Base-by-base conservation (phyloP, 2,888 invertebrate species). In the Phanerotoma sp. region DNA sequence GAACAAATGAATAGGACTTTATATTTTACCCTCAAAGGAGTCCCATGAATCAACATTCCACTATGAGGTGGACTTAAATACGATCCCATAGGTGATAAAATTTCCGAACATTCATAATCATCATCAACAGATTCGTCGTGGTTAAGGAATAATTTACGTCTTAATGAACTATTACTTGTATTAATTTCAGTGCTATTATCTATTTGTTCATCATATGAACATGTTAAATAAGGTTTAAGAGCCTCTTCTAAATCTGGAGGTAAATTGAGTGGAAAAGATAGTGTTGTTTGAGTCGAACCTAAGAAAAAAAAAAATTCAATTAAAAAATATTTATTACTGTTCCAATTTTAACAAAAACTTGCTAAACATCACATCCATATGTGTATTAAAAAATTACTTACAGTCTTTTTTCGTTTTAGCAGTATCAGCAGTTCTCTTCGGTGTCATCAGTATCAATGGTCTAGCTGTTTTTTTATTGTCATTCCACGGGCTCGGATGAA, bases 281-380 rank as follows among this genome's bases (percentile, higher is more conserved):
- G 78, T 54, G 82, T 74, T 22, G 88, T 88, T 77, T 88, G 88
- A 35, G 83, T 81, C 78, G 82, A 83, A 74, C 80, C 87, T 86
- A 67, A 56, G 66, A 58, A 33, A 57, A 51, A 20, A 46, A 47
- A 9, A 41, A 40, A 35, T 22, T 49, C n/a, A 38, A 13, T 38
- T 25, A 16, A 16, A 15, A 16, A 13, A n/a, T 33, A 5, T 21
- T 38, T 40, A 16, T 22, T 48, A 59, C 20, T 33, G 38, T 18
- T 20, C 35, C 9, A 35, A 10, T 11, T 32, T 22, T 46, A 11
- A 37, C 11, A 35, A 15, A 13, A 22, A 41, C 2, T n/a, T 25
- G 46, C 9, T 13, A 16, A 51, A 20, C 9, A n/a, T n/a, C n/a
- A n/a, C n/a, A n/a, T n/a, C n/a, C n/a, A n/a, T 22, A 51, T 40